A percentile compares a stretch with the other conserved stretches of the same genome.
Evolutionary conservation across 2,888 invertebrate genomes (phyloP).

Genomic region (Incurvaria masculella): DNA sequence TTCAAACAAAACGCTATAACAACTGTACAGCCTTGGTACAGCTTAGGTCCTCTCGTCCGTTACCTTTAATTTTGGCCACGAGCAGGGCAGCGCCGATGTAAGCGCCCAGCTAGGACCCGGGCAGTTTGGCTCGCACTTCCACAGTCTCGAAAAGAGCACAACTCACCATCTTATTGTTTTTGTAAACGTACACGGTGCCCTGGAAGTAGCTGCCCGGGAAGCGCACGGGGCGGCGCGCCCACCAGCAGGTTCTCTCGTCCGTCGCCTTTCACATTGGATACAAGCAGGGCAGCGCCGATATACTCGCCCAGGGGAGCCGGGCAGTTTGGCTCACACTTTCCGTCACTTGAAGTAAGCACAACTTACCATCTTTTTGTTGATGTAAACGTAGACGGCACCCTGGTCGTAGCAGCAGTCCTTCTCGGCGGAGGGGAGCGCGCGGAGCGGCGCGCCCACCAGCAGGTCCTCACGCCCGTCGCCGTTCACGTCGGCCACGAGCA

Average conservation of each 20-base stretch:
- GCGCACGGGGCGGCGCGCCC: conserved; percentile 38
- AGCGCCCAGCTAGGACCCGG: conserved; percentile 36
- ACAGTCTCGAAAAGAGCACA: no score
- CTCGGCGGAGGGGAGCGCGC: conserved; percentile 10
- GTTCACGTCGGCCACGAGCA: conserved; percentile 43
- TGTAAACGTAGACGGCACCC: conserved; percentile 40
- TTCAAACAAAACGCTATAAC: no score
- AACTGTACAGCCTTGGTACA: no score
- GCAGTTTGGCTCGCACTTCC: conserved; percentile 13
- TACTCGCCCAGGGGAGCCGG: conserved; percentile 42
- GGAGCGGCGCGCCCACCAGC: conserved; percentile 47
- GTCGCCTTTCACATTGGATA: conserved; percentile 44
- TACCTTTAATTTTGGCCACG: conserved; percentile 41
- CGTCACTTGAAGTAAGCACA: no score
- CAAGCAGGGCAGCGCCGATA: conserved; percentile 45
- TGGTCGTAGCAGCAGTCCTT: conserved; percentile 27
- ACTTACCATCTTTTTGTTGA: conserved; percentile 20
- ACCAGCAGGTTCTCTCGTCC: conserved; percentile 46
- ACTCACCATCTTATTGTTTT: conserved; percentile 21
- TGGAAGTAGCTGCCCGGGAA: conserved; percentile 26
- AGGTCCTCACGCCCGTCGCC: conserved; percentile 46
- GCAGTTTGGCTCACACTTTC: conserved; percentile 15
- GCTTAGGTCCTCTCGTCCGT: conserved; percentile 47
- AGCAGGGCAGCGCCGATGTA: conserved; percentile 49
- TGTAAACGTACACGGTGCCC: conserved; percentile 40